Evolutionary conservation across 2,797 vertebrate genomes (phyloP), one percentile per base, ranked within the genome.

Genomic region (Acropternis orthonyx): DNA sequence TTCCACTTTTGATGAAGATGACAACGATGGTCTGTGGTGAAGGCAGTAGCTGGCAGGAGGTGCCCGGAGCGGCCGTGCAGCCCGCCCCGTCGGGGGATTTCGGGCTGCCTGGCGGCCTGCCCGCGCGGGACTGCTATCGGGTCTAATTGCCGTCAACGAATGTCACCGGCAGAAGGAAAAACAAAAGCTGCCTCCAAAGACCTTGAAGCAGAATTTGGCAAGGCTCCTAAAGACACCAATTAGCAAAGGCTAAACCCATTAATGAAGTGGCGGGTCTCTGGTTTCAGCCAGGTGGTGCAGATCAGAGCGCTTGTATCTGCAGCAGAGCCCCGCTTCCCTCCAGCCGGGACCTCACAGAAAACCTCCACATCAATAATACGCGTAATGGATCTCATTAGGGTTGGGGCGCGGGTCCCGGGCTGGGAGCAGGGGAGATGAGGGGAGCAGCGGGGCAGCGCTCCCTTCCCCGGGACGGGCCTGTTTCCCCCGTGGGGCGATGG

Each of bases 381-480:
- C 93, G 96, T 97, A 97, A 97, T 97, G 97, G 96, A 92, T 84
- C 96, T 97, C 97, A 96, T 97, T 96, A 97, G 96, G 88, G 85
- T 71, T 58, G 84, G 74, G 89, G 87, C 65, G 69, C 39, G 28
- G 54, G 79, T 73, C 51, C 77, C 36, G 44, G 55, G 26, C 88
- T 61, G 44, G 56, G 51, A 81, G 51, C 44, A n/a, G 34, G 30
- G 39, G 51, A 26, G 65, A 28, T 43, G 83, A 52, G 63, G 81
- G 80, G 77, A 92, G 62, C 79, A 37, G 65, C 13, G 67, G 48
- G 28, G 59, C 28, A 78, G 36, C 1, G 10, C 12, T 49, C 48
- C 14, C 61, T 9, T 3, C 19, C 3, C 39, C 10, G 19, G 23
- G 39, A 26, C 26, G 5, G 43, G n/a, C 18, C 34, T 30, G 5